Evolutionary conservation across 2,797 vertebrate species (phyloP), one percentile per base, ranked within the genome.

Genomic region (Carapus acus): DNA sequence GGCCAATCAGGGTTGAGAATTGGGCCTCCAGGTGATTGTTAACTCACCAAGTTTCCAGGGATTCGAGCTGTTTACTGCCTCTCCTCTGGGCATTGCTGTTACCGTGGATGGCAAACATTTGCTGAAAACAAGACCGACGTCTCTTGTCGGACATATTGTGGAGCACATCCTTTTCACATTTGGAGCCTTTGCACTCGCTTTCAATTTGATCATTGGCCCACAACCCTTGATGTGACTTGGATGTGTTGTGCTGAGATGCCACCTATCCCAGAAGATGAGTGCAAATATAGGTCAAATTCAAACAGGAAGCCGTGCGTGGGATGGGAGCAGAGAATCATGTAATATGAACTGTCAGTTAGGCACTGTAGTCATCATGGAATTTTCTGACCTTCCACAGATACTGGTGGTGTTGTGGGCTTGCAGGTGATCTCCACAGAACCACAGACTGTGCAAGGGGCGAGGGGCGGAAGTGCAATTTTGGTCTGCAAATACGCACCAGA

Each of bases 401-500:
- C 70, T 15, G 43, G 39, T 57, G 17, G 19, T 14, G 19, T 59
- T 1, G 29, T 22, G 39, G 89, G 87, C 1, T 78, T 96, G 69
- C 74, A 83, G 72, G 88, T 97, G 82, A 90, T 79, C 0, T 82
- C 87, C 24, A 81, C 70, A 0, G 87, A 87, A 9, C 85, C 86
- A 3, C 89, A 90, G 73, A 85, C 88, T 17, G 56, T 95, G 23
- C 87, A 85, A 44, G 82, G 83, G 67, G 91, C 91, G 0, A 84
- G 88, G 67, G 92, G 92, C 0, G 89, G 90, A 39, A 82, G 74
- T 0, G 88, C 86, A 49, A 88, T 71, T 6, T 51, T 96, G 77
- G 88, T 78, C 23, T 96, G 93, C 58, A 88, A 76, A 9, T 96
- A 91, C 44, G 65, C 77, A 1, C 64, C 79, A 0, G 85, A 88